These are phyloP conservation scores for Lithosia quadra DNA, from an alignment of 2,888 invertebrate genomes.

Conservation along the genomic window DNA sequence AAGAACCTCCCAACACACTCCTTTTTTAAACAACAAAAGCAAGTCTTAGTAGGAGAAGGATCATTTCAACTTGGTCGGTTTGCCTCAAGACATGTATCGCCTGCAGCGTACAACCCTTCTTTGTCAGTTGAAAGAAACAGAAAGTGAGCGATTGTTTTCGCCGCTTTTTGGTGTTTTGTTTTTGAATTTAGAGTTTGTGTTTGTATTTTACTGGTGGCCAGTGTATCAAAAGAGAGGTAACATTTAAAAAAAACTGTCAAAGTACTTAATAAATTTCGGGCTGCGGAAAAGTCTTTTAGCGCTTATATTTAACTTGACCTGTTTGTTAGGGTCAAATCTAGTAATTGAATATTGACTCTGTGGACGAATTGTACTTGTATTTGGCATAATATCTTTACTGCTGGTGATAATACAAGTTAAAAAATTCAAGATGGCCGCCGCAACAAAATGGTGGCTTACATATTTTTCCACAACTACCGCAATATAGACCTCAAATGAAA, in stretches of 20 bases:
- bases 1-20: constrained; percentile 52
- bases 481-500: no score
- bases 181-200: constrained; percentile 43
- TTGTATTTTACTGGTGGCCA: constrained; percentile 38
- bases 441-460: no score
- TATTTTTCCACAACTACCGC: no score
- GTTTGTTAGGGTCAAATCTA: no score
- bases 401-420: no score
- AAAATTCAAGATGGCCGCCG: no score
- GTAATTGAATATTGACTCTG: no score
- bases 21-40: constrained; percentile 43
- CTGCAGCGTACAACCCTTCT: constrained; percentile 71
- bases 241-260: neutral
- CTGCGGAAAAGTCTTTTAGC: neutral
- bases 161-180: constrained; percentile 63
- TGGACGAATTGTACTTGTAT: no score
- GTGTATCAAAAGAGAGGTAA: constrained; percentile 41
- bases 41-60: constrained; percentile 48
- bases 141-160: constrained; percentile 78
- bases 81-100: constrained; percentile 70
- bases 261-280: no score
- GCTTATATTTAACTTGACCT: neutral
- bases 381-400: no score
- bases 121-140: constrained; percentile 72
- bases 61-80: constrained; percentile 60